phyloP scores from a whole-genome alignment of 2,797 vertebrate species.

The Hirundo rustica region DNA sequence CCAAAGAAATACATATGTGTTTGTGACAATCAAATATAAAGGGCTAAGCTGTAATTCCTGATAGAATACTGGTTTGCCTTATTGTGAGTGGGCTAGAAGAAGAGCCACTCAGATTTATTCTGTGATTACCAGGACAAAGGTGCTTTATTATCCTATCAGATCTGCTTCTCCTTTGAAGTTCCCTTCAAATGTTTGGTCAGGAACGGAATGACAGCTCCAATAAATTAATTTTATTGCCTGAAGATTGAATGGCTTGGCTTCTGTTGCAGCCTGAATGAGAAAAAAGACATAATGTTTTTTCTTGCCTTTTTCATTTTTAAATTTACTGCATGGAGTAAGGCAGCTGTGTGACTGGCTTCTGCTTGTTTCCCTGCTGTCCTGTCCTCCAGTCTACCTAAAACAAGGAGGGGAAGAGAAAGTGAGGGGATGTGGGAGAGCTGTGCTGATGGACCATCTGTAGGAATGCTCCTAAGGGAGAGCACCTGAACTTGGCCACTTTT shows the following conservation, averaged over 20 bases:
- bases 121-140: neutral
- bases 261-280: fast-evolving
- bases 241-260: neutral
- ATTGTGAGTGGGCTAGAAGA: neutral
- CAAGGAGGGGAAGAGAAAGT: neutral
- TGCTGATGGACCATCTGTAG: neutral
- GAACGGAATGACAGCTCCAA: neutral
- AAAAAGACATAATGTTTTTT: neutral
- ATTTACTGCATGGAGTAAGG: neutral
- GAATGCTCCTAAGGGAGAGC: neutral
- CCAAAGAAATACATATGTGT: neutral
- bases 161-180: neutral
- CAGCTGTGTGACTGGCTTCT: neutral
- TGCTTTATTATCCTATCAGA: neutral
- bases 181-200: neutral
- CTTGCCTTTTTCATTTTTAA: neutral
- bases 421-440: neutral
- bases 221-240: neutral
- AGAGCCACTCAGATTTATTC: neutral
- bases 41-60: neutral
- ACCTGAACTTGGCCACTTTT: neutral
- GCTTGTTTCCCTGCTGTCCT: neutral
- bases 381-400: neutral
- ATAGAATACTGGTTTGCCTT: neutral
- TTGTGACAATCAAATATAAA: neutral